A percentile compares a stretch with the other conserved stretches of the same genome.
phyloP scores from a whole-genome alignment of 2,113 vertebrate species.

The Choloepus hoffmanni region DNA sequence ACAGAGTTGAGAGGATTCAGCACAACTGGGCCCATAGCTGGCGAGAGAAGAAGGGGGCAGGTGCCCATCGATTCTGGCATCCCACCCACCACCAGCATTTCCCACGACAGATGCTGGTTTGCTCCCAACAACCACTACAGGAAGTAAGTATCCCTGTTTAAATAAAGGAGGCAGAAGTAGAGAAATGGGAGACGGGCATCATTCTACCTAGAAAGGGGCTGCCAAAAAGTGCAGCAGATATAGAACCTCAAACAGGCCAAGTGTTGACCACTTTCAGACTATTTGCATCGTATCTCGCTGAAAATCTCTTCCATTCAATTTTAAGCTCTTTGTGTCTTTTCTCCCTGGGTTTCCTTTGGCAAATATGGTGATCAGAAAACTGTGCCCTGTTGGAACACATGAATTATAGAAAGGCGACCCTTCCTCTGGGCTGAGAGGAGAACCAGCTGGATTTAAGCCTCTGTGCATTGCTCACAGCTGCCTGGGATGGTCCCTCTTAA shows the following conservation, averaged over 20 bases:
- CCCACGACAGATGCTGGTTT: rapidly evolving
- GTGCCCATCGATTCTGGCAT: background rate
- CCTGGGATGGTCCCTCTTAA: background rate
- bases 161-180: background rate
- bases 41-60: background rate
- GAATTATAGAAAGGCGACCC: background rate
- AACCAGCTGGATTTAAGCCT: background rate
- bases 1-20: background rate
- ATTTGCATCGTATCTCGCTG: background rate
- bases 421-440: background rate
- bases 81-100: too few species aligned
- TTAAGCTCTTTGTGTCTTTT: background rate
- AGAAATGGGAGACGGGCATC: background rate
- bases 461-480: too few species aligned
- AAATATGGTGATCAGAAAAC: background rate
- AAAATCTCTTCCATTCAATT: background rate
- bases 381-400: background rate
- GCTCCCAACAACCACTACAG: rapidly evolving
- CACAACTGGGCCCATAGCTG: too few species aligned
- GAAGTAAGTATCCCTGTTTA: background rate
- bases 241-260: background rate
- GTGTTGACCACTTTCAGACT: too few species aligned
- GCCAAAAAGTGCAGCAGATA: background rate
- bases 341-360: background rate
- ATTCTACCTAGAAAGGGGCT: background rate